phyloP scores from a whole-genome alignment of 2,888 invertebrate genomes.

The Sinodicranocentrus sp. region DNA sequence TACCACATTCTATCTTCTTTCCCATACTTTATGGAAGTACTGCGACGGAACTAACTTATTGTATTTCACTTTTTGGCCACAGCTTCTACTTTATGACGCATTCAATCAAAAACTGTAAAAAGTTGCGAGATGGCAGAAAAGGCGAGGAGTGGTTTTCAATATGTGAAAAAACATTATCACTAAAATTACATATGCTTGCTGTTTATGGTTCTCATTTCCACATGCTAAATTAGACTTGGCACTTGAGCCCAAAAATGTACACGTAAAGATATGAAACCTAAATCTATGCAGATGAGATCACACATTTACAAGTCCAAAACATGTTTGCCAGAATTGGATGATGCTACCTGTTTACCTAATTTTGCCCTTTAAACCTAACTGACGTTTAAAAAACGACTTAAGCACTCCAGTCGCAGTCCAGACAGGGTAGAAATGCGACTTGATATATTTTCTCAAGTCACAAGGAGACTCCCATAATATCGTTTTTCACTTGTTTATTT shows the following conservation, averaged over 20 bases:
- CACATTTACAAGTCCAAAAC: background rate
- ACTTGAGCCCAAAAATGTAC: background rate
- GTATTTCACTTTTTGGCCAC: background rate
- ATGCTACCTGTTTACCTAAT: slow-evolving; percentile 41
- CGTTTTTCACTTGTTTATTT: background rate
- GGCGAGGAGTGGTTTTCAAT: background rate
- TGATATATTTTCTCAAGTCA: no score
- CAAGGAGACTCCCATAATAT: slow-evolving; percentile 5
- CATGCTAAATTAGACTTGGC: background rate
- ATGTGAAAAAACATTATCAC: no score
- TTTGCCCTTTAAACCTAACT: background rate
- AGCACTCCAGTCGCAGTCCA: no score
- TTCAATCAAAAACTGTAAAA: no score
- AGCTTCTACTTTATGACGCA: background rate
- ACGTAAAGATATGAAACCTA: background rate
- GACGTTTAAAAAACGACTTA: no score
- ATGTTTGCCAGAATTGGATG: background rate
- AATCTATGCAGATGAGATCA: no score
- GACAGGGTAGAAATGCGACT: no score
- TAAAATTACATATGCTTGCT: background rate
- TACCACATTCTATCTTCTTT: no score
- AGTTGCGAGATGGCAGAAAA: background rate
- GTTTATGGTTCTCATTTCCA: background rate
- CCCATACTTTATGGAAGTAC: no score
- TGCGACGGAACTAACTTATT: no score